phyloP scores from a whole-genome alignment of 1,140 invertebrate species.

The Lucilia sericata region DNA sequence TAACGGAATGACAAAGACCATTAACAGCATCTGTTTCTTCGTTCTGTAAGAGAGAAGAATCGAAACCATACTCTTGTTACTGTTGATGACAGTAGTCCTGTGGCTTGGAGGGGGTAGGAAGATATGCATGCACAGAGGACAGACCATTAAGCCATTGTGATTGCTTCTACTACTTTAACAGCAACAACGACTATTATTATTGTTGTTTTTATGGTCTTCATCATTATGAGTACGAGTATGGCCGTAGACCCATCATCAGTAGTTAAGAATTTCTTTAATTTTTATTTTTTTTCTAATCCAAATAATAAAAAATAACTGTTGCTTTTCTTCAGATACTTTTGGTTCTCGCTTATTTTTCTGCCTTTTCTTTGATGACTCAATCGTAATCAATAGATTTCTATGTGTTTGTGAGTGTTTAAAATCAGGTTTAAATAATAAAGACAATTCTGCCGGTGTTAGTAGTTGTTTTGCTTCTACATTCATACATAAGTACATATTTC shows the following conservation, averaged over 20 bases:
- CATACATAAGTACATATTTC: not conserved
- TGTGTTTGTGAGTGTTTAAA: not conserved
- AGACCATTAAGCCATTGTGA: not conserved
- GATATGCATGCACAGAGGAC: not conserved
- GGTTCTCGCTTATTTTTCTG: too few relatives aligned
- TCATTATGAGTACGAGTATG: not conserved
- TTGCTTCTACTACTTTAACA: not conserved
- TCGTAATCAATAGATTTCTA: not conserved
- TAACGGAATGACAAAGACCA: slow-evolving; percentile 36
- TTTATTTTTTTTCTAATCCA: not conserved
- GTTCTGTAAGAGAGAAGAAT: not conserved
- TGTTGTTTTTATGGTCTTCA: not conserved
- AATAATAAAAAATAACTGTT: not conserved
- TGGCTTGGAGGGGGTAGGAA: not conserved
- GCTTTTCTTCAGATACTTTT: not conserved
- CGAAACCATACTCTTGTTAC: not conserved
- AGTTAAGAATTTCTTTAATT: not conserved
- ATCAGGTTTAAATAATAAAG: too few relatives aligned
- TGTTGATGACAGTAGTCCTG: not conserved
- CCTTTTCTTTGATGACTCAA: not conserved
- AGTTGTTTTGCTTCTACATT: too few relatives aligned
- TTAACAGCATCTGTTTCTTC: slow-evolving; percentile 32
- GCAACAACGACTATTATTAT: not conserved
- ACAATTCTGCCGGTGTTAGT: too few relatives aligned
- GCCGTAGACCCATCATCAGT: not conserved